Percentiles rank a stretch among this genome's conserved stretches.
phyloP scores from a whole-genome alignment of 23 tunicate species.

The Botrylloides violaceus region DNA sequence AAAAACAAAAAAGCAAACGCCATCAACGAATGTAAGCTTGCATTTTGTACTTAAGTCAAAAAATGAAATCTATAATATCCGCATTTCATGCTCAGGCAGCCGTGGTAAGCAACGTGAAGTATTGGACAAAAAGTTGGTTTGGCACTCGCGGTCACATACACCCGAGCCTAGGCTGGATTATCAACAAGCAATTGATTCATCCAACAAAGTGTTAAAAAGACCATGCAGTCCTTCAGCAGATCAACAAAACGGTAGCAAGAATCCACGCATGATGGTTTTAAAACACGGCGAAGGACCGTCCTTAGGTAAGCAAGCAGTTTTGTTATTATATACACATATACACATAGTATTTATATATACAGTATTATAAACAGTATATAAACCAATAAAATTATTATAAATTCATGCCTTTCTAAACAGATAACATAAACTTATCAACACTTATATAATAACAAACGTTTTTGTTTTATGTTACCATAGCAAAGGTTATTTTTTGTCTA shows the following conservation, averaged over 20 bases:
- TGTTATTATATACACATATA: too few relatives aligned
- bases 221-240: slow-evolving; percentile 57
- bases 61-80: background rate
- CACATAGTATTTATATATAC: too few relatives aligned
- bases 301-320: slow-evolving; percentile 43
- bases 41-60: too few relatives aligned
- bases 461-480: too few relatives aligned
- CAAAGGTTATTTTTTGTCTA: too few relatives aligned
- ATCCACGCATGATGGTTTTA: slow-evolving; percentile 70
- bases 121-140: background rate
- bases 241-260: slow-evolving; percentile 13
- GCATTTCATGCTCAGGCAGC: background rate
- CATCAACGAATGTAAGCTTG: slow-evolving; percentile 55
- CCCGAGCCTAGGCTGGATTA: slow-evolving; percentile 10
- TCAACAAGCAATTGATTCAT: background rate
- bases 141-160: slow-evolving; percentile 15
- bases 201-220: slow-evolving; percentile 37
- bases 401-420: too few relatives aligned
- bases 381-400: too few relatives aligned
- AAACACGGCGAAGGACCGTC: slow-evolving; percentile 91
- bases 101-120: background rate
- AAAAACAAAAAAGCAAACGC: slow-evolving; percentile 42
- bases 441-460: too few relatives aligned
- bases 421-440: too few relatives aligned
- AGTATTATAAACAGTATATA: too few relatives aligned